Percentiles rank a stretch among this genome's conserved stretches.
Conservation (phyloP, 2,797 vertebrate species). For the Megaceryle alcyon region DNA sequence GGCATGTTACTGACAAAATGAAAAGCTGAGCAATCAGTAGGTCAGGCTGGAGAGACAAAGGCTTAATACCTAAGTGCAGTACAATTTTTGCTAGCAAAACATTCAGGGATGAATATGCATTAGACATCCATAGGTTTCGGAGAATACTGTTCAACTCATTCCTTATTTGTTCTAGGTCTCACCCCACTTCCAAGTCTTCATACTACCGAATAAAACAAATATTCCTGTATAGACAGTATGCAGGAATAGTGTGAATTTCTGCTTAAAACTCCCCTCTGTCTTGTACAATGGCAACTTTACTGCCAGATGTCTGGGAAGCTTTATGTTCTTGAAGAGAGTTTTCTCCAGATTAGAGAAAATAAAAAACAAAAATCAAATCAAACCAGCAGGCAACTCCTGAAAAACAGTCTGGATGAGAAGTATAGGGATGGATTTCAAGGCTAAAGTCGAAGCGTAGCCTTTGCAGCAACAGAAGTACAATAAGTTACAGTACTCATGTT, state of each 20-base stretch:
- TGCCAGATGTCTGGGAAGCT: neutral
- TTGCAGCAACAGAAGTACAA: neutral
- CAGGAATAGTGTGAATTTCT: neutral
- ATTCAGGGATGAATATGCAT: neutral
- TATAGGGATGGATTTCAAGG: neutral
- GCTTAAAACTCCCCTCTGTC: neutral
- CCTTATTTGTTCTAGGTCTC: neutral
- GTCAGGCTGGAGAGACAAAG: neutral
- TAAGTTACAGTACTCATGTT: neutral
- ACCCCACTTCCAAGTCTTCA: neutral
- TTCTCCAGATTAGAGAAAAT: neutral
- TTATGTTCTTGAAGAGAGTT: neutral
- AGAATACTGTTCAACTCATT: neutral
- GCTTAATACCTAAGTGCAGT: neutral
- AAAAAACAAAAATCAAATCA: neutral
- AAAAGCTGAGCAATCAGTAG: neutral
- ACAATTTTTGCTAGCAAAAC: neutral
- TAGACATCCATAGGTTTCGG: neutral
- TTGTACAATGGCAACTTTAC: neutral
- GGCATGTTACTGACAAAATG: conserved; percentile 3
- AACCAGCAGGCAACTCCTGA: neutral
- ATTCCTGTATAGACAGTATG: neutral
- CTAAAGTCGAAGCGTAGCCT: neutral
- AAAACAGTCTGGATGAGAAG: neutral
- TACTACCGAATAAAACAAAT: neutral